These are phyloP conservation scores for Diogma glabrata DNA, from an alignment of 2,888 invertebrate genomes.

Conservation along the genomic window DNA sequence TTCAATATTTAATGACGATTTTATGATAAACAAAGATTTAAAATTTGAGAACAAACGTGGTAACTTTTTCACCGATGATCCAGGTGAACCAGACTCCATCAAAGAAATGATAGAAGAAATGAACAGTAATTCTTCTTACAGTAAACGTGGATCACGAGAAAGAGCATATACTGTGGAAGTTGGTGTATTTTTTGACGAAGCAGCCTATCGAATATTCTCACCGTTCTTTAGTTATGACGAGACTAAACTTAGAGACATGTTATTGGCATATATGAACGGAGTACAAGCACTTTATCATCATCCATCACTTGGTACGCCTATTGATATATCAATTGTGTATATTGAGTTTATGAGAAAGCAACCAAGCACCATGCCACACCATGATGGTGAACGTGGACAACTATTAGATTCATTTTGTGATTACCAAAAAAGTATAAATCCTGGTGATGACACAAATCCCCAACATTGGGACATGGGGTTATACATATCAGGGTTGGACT, in stretches of 20 bases:
- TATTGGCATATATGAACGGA: conserved; percentile 67
- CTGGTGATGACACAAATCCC: conserved; percentile 52
- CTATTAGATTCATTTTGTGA: conserved; percentile 64
- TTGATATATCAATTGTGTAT: conserved; percentile 57
- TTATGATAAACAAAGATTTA: not conserved
- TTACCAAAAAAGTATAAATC: conserved; percentile 54
- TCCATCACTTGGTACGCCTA: conserved; percentile 50
- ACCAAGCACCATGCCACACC: conserved; percentile 47
- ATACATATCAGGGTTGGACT: conserved; percentile 66
- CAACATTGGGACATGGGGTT: conserved; percentile 73
- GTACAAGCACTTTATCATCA: conserved; percentile 72
- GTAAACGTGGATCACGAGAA: conserved; percentile 8
- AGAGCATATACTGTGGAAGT: conserved; percentile 51
- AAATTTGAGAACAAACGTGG: not conserved
- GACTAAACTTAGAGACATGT: conserved; percentile 54
- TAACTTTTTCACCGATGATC: not conserved
- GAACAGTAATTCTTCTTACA: conserved; percentile 8
- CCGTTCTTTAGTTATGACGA: conserved; percentile 56
- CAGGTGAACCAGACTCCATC: not conserved
- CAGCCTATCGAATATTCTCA: conserved; percentile 57
- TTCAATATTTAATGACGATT: not conserved
- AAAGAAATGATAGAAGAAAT: not conserved
- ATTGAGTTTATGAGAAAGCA: conserved; percentile 58
- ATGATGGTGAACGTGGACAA: conserved; percentile 52
- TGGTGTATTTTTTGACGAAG: conserved; percentile 62